These are phyloP conservation scores for Acleris emargana DNA, from an alignment of 2,888 invertebrate species.

Conservation along the genomic window DNA sequence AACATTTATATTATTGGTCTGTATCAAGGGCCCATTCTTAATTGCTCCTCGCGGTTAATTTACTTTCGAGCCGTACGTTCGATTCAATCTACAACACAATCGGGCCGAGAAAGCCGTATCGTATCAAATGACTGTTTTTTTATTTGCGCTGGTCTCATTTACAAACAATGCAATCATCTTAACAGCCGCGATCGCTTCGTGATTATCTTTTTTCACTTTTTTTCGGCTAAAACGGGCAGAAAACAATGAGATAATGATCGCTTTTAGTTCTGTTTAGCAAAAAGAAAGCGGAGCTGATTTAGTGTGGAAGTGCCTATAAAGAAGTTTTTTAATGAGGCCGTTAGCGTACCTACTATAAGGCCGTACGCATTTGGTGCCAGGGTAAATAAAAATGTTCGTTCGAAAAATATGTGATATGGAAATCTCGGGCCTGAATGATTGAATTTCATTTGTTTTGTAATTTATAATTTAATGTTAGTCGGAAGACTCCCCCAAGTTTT, in stretches of 20 bases:
- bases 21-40: slow-evolving; percentile 21
- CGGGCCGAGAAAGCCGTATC: slow-evolving; percentile 30
- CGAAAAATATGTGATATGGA: no score
- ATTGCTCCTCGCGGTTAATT: slow-evolving; percentile 35
- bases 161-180: slow-evolving; percentile 37
- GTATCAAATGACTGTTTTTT: slow-evolving; percentile 26
- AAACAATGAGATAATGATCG: slow-evolving; percentile 37
- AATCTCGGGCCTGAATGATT: no score
- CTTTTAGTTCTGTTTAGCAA: slow-evolving; percentile 29
- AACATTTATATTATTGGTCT: neutral
- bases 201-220: slow-evolving; percentile 32
- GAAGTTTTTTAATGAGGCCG: slow-evolving; percentile 7
- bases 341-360: neutral
- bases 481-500: no score
- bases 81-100: slow-evolving; percentile 35
- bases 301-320: slow-evolving; percentile 25
- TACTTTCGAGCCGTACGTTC: slow-evolving; percentile 22
- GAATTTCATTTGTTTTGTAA: no score
- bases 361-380: neutral
- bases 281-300: slow-evolving; percentile 34
- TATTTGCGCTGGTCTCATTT: slow-evolving; percentile 33
- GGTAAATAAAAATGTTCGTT: neutral
- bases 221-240: slow-evolving; percentile 31
- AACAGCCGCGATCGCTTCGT: slow-evolving; percentile 30
- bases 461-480: no score